phyloP scores from a whole-genome alignment of 2,113 vertebrate genomes.

The Podilymbus podiceps region DNA sequence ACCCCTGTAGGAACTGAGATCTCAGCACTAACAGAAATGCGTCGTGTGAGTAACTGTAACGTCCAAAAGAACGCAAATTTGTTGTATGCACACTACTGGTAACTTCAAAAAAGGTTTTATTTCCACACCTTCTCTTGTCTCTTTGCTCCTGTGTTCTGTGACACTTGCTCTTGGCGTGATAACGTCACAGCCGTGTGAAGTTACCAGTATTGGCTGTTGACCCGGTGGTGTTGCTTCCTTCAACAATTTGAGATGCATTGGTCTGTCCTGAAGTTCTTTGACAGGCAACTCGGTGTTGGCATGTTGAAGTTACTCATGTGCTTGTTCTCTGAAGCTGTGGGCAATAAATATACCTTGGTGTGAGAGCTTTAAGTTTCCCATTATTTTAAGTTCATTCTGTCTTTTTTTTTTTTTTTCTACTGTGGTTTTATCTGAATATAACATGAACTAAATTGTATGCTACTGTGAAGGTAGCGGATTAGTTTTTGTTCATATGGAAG shows the following conservation, averaged over 20 bases:
- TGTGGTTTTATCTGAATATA: not conserved
- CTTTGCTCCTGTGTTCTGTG: not conserved
- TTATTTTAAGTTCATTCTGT: not conserved
- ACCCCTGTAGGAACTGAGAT: slow-evolving; percentile 87
- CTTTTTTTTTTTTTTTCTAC: not conserved
- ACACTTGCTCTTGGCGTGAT: not conserved
- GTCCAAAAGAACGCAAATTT: not conserved
- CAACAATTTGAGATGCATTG: fast-evolving
- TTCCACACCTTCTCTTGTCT: not conserved
- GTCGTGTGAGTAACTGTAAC: slow-evolving; percentile 80
- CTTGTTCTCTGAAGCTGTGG: not conserved
- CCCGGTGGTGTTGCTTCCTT: not conserved
- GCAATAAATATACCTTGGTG: not conserved
- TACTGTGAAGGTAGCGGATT: not conserved
- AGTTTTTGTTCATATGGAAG: not conserved
- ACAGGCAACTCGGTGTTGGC: not conserved
- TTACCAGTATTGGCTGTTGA: not conserved
- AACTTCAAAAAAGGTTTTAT: not conserved
- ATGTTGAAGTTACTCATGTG: not conserved
- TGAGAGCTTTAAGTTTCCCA: not conserved
- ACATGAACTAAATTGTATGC: not conserved
- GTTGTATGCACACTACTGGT: not conserved
- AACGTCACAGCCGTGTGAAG: not conserved
- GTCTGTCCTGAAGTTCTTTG: not conserved
- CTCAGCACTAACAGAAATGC: slow-evolving; percentile 85